phyloP scores from a whole-genome alignment of 2,113 vertebrate species.

The Psilopogon haemacephalus region DNA sequence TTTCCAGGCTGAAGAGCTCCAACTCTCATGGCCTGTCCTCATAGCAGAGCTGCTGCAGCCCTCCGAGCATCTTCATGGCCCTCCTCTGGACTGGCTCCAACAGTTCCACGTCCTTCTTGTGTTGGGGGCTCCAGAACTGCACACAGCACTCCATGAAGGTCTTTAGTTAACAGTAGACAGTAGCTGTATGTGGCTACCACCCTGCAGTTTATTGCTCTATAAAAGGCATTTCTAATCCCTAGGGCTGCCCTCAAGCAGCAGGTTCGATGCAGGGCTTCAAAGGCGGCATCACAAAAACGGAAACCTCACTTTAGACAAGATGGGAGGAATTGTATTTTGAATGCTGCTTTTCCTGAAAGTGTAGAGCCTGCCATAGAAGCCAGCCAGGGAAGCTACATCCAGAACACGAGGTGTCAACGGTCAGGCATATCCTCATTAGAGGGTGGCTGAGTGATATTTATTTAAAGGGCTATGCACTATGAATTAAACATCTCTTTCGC shows the following conservation, averaged over 20 bases:
- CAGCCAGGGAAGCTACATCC: not conserved
- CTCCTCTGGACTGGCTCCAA: too few relatives aligned
- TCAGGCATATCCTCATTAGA: slow-evolving; percentile 42
- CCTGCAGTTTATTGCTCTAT: not conserved
- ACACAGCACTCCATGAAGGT: too few relatives aligned
- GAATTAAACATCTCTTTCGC: slow-evolving; percentile 62
- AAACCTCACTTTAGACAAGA: not conserved
- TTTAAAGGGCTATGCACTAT: not conserved
- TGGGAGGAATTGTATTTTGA: not conserved
- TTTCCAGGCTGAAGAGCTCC: too few relatives aligned
- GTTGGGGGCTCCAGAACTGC: too few relatives aligned
- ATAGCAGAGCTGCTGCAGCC: too few relatives aligned
- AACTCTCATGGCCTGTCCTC: too few relatives aligned
- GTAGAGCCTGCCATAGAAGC: not conserved
- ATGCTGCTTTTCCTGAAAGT: not conserved
- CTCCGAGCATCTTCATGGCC: too few relatives aligned
- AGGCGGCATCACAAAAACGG: not conserved
- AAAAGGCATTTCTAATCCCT: not conserved
- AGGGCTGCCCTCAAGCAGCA: not conserved
- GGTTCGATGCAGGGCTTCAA: not conserved
- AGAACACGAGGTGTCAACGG: slow-evolving; percentile 39
- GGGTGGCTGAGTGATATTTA: slow-evolving; percentile 40
- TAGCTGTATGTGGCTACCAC: not conserved
- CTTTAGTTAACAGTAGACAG: not conserved
- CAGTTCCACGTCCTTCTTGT: too few relatives aligned